A percentile compares a stretch with the other conserved stretches of the same genome.
Evolutionary conservation across 1,140 invertebrate genomes (phyloP).

Genomic region (Neoseiulus cucumeris): DNA sequence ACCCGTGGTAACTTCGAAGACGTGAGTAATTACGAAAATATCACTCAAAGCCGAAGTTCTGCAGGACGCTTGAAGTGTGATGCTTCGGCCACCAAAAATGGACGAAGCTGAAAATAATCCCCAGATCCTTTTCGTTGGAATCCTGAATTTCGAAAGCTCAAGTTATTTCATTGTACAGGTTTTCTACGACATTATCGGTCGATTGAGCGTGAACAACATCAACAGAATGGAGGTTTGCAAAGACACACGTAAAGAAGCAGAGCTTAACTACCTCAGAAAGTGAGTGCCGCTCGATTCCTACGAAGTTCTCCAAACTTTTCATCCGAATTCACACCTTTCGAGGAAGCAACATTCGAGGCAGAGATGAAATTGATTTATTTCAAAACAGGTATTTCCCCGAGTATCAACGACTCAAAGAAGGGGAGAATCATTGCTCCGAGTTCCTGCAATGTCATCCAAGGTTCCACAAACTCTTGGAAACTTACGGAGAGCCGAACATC

Average conservation of each 20-base stretch:
- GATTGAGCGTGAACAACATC: not conserved
- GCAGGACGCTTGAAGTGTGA: too few species aligned
- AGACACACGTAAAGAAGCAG: not conserved
- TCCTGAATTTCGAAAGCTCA: too few species aligned
- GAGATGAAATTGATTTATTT: not conserved
- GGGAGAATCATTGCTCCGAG: not conserved
- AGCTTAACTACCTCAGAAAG: slow-evolving; percentile 3
- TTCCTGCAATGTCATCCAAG: not conserved
- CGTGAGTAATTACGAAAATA: not conserved
- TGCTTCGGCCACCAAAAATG: too few species aligned
- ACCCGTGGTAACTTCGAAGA: not conserved
- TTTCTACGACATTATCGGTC: not conserved
- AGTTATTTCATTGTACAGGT: not conserved
- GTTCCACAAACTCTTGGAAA: not conserved
- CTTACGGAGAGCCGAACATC: not conserved
- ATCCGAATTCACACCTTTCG: not conserved
- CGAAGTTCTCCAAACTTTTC: not conserved
- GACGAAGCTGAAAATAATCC: too few species aligned
- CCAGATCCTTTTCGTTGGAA: too few species aligned
- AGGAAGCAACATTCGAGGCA: not conserved
- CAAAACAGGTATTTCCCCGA: not conserved
- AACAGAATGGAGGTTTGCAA: not conserved
- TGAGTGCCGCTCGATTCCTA: not conserved
- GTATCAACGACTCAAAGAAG: not conserved
- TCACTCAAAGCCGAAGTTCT: too few species aligned